Percentiles rank a stretch among this genome's conserved stretches.
These are phyloP conservation scores for Alloscopus bannaensis DNA, from an alignment of 2,888 invertebrate genomes.

Conservation along the genomic window DNA sequence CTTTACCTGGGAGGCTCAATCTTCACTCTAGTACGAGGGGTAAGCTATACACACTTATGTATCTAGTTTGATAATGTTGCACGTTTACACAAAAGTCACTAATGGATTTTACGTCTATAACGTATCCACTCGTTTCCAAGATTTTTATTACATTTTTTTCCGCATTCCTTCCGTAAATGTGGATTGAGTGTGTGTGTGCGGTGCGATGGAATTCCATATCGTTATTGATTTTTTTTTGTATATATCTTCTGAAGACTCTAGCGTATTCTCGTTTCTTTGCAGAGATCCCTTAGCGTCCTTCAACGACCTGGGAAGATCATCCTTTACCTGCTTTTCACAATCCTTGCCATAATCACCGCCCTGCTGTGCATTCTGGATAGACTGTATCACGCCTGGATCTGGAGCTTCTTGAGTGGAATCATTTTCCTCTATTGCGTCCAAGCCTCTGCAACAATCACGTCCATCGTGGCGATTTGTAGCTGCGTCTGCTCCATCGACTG, in stretches of 20 bases:
- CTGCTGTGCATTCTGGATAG: constrained; percentile 63
- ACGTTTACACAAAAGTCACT: background rate
- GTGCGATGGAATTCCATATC: constrained; percentile 22
- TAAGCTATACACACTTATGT: too few species aligned
- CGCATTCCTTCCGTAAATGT: too few species aligned
- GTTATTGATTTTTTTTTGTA: constrained; percentile 27
- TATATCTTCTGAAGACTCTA: too few species aligned
- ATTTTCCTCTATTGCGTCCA: constrained; percentile 68
- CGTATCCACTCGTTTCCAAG: background rate
- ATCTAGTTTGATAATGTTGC: too few species aligned
- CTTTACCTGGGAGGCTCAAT: constrained; percentile 66
- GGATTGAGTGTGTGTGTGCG: background rate
- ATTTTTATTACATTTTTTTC: constrained; percentile 7
- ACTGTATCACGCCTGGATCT: constrained; percentile 65
- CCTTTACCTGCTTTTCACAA: constrained; percentile 64
- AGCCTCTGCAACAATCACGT: constrained; percentile 62
- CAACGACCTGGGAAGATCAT: constrained; percentile 65
- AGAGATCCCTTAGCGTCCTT: constrained; percentile 58
- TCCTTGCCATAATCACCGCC: constrained; percentile 61
- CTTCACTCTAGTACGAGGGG: constrained; percentile 65
- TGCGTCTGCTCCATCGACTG: constrained; percentile 53
- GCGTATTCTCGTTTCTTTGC: background rate
- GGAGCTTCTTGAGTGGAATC: constrained; percentile 64
- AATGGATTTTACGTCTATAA: background rate
- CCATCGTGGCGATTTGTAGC: constrained; percentile 60